These are phyloP conservation scores for Sminthopsis crassicaudata DNA, from an alignment of 2,113 vertebrate genomes.

Conservation along the genomic window DNA sequence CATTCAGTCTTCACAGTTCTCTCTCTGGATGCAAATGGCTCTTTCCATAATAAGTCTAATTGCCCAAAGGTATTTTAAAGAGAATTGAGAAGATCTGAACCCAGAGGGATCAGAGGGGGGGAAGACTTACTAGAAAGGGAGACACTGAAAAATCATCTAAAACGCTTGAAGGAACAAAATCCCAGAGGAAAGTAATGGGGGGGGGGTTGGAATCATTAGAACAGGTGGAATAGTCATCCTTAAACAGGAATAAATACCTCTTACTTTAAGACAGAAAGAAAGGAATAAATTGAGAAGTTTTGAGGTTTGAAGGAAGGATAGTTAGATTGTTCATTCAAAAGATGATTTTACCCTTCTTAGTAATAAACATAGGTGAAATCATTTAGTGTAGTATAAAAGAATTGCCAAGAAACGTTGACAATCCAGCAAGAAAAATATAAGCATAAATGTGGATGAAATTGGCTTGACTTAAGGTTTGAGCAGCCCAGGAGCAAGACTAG, in stretches of 20 bases:
- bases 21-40: too few relatives aligned
- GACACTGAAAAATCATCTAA: background rate
- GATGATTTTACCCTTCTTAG: background rate
- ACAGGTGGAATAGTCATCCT: background rate
- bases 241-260: background rate
- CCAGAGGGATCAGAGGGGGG: background rate
- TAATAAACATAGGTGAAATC: background rate
- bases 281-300: background rate
- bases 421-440: background rate
- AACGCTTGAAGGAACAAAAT: background rate
- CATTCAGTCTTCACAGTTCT: too few relatives aligned
- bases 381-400: background rate
- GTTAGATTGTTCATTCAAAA: background rate
- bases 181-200: background rate
- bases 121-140: background rate
- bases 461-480: background rate
- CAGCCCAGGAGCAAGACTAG: background rate
- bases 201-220: background rate
- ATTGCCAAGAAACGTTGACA: background rate
- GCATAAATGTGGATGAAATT: background rate
- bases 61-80: background rate
- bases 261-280: background rate
- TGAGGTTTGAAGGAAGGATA: background rate
- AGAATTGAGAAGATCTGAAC: background rate
- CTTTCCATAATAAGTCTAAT: too few relatives aligned